Evolutionary conservation across 2,888 invertebrate species (phyloP), one percentile per base, ranked within the genome.

Genomic region (Eilema sororculum): DNA sequence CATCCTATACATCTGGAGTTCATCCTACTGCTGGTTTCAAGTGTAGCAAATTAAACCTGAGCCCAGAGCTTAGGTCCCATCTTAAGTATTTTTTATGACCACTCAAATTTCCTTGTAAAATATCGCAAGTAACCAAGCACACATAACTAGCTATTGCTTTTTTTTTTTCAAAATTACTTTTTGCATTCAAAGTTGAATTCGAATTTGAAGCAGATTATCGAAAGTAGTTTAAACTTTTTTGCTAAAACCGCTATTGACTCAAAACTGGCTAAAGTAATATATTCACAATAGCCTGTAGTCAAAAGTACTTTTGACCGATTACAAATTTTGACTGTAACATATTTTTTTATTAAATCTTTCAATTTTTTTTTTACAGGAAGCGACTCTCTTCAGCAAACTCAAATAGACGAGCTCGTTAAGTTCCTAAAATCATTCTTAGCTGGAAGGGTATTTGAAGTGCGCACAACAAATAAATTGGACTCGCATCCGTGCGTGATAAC

Each of bases 401-500:
- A 99, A 91, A 96, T 98, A 16, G 97, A 98, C 75, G 97, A 97
- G 64, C 92, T 99, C 9, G 95, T 98, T 24, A 95, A 96, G 13
- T 99, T 98, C 96, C 94, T 99, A 71, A 97, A 98, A 89, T 95
- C 96, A 0, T 96, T 96, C 75, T 94, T 99, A 30, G 94, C 96
- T 2, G 97, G 97, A 3, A 98, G 98, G 94, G 98, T 98, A 3
- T 96, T 97, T 60, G 97, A 97, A 71, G 97, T 99, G 0, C 97
- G 97, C 88, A 97, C 97, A 2, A 99, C 99, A 0, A 97, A 96
- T 52, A 97, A 98, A 69, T 95, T 99, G 59, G 98, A 98, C 82
- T 96, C 96, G 1, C 98, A 99, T 94, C 99, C 99, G 0, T 99
- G 99, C 89, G 98, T 99, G 0, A 96, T 99, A 3, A 99, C 99